Percentiles rank a stretch among this genome's conserved stretches.
phyloP scores from a whole-genome alignment of 2,797 vertebrate genomes.

The Rhinichthys osculus region DNA sequence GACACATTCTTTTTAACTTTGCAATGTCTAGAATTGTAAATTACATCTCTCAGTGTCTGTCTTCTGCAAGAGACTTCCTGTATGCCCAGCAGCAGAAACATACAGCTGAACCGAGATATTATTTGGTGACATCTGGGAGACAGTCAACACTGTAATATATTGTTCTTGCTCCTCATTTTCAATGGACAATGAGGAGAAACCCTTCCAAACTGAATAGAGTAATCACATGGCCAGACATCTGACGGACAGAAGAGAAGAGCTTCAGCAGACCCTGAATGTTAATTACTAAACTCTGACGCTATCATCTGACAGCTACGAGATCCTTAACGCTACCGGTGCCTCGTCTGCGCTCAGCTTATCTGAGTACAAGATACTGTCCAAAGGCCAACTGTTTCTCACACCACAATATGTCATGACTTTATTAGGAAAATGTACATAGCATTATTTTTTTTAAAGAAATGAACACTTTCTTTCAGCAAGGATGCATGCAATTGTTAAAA shows the following conservation, averaged over 20 bases:
- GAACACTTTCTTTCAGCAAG: neutral
- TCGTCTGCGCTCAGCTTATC: slow-evolving; percentile 43
- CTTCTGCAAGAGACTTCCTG: slow-evolving; percentile 45
- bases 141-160: slow-evolving; percentile 22
- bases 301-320: slow-evolving; percentile 42
- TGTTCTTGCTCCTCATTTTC: slow-evolving; percentile 1
- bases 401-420: neutral
- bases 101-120: slow-evolving; percentile 63
- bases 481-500: neutral
- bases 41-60: slow-evolving; percentile 44
- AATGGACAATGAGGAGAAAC: neutral
- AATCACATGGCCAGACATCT: slow-evolving; percentile 14
- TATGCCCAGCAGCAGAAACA: slow-evolving; percentile 37
- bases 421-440: neutral
- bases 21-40: slow-evolving; percentile 47
- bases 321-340: slow-evolving; percentile 21
- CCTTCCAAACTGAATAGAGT: neutral
- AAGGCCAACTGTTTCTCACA: neutral
- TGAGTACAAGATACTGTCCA: slow-evolving; percentile 14
- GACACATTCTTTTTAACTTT: slow-evolving; percentile 50
- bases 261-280: slow-evolving; percentile 19
- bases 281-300: slow-evolving; percentile 39
- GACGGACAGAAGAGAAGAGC: slow-evolving; percentile 1
- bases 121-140: slow-evolving; percentile 41
- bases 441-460: neutral